phyloP scores from a whole-genome alignment of 2,113 vertebrate species.

The Seriola rivoliana region DNA sequence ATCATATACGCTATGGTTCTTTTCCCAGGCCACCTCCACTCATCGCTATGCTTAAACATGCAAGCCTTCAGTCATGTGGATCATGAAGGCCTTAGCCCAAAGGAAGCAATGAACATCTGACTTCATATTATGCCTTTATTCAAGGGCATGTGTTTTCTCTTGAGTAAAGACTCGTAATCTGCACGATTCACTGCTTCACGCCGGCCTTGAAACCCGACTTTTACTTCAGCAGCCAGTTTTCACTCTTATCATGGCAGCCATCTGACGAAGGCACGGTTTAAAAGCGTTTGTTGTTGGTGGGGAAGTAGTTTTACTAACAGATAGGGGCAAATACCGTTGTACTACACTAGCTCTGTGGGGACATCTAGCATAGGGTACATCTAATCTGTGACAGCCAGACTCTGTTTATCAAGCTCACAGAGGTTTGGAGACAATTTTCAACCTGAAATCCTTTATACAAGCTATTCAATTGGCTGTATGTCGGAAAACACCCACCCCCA shows the following conservation, averaged over 20 bases:
- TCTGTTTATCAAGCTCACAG: slow-evolving; percentile 9
- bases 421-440: neutral
- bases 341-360: neutral
- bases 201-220: neutral
- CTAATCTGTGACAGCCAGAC: slow-evolving; percentile 13
- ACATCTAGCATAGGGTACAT: neutral
- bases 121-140: slow-evolving; percentile 25
- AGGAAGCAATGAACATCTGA: slow-evolving; percentile 12
- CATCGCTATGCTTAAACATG: slow-evolving; percentile 1
- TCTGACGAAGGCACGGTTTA: neutral
- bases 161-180: slow-evolving; percentile 13
- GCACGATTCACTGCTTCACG: neutral
- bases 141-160: slow-evolving; percentile 5
- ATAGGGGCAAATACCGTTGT: neutral
- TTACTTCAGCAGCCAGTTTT: slow-evolving; percentile 20
- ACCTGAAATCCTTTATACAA: neutral
- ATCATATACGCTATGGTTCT: neutral
- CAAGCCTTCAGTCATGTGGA: slow-evolving; percentile 1
- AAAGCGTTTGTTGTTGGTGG: neutral
- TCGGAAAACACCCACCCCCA: neutral
- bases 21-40: neutral
- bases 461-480: neutral
- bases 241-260: slow-evolving; percentile 33
- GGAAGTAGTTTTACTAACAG: neutral
- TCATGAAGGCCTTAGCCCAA: slow-evolving; percentile 32